Base-by-base conservation (phyloP, 2,797 vertebrate species). In the Sebastolobus alascanus region DNA sequence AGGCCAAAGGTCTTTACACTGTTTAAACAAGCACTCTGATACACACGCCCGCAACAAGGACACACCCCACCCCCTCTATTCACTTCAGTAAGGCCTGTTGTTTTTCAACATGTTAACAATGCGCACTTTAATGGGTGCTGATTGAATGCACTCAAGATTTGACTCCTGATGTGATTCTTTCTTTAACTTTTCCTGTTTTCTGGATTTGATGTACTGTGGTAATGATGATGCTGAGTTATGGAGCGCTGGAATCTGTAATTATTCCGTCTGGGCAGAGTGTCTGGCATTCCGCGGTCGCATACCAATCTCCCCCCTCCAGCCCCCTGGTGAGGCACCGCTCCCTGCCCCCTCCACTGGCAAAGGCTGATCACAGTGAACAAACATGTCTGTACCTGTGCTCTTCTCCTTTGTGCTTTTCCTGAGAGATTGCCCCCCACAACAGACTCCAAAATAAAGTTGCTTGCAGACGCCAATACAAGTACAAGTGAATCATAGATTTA, bases 241-340 rank as follows among this genome's bases (percentile, higher is more conserved):
- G 91, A 84, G 87, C 10, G 3, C 77, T 91, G 89, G 93, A 93
- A 92, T 95, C 95, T 91, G 93, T 90, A 94, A 96, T 97, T 95
- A 94, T 93, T 92, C 90, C 68, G 95, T 95, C 95, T 94, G 92
- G 96, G 95, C 92, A 93, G 86, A 87, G 80, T 56, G 95, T 96
- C 95, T 97, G 93, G 96, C 96, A 96, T 96, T 95, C 91, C 78
- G 93, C 87, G 92, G 96, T 96, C 93, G 79, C 95, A 97, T 96
- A 96, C 96, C 95, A 87, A 89, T 84, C 91, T 75, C 87, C 91
- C 87, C 91, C 89, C 88, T 90, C 80, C 72, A 84, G 80, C 80
- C 92, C 89, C 92, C 87, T 66, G 75, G 89, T 88, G 87, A 94
- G 87, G 89, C 89, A 83, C 90, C 74, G 79, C 68, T 86, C 92